Base-by-base conservation (phyloP, 1,140 invertebrate species). In the Drosophila neocordata region DNA sequence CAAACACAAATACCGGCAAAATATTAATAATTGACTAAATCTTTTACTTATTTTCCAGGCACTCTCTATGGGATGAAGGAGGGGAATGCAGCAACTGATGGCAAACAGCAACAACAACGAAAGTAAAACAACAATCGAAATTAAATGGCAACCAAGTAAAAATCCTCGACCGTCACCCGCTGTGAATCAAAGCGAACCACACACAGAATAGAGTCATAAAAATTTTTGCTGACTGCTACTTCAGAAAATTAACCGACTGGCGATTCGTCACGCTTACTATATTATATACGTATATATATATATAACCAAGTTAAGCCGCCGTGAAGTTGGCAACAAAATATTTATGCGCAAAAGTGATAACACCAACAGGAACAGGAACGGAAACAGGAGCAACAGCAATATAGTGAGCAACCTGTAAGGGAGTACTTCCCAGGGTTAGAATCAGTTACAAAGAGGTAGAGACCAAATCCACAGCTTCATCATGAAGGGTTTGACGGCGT, bases 401-500 rank as follows among this genome's bases (percentile, higher is more conserved):
- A 51, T 62, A 53, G 38, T 69, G 68, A 51, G 12, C 52, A 37
- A 60, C 51, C 51, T 44, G 44, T 27, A 61, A 55, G 56, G 51
- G 38, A 34, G 31, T 22, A 58, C 20, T 55, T 1, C 18, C 9
- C 41, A 15, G 13, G 35, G 34, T 27, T 41, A 53, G 15, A 55
- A 13, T 20, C 60, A 58, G 35, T 48, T 48, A 2, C 51, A 65
- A 65, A 51, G 56, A 60, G 38, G 59, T 59, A 20, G 62, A 67
- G 27, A 65, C 52, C n/a, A 82, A 11, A 37, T 62, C n/a, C 52
- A 34, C 64, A 77, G 69, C 77, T 76, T 65, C 80, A 70, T 7
- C 57, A 91, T 91, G 90, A 90, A 90, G 89, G 89, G 89, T 69
- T 89, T 91, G 81, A 81, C 82, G 72, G 74, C 90, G 77, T 77